Base-by-base conservation (phyloP, 2,113 vertebrate genomes). In the Dipodomys spectabilis region DNA sequence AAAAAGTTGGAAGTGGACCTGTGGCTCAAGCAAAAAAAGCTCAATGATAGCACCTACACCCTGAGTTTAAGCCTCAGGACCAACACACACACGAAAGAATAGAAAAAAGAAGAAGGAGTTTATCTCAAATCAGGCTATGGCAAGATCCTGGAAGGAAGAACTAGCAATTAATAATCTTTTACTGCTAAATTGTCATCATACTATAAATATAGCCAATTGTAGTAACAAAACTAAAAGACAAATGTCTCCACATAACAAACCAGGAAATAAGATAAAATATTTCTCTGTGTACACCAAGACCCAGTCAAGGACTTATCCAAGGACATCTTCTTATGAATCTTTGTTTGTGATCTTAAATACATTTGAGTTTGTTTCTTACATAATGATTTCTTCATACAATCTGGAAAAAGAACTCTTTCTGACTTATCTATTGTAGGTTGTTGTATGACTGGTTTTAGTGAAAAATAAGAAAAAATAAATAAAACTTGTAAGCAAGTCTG, bases 401-500 rank as follows among this genome's bases (percentile, higher is more conserved):
- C 22, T 65, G 19, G 60, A n/a, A 85, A 69, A 88, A 60, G 20
- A 53, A 32, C 86, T 30, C 22, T 90, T 71, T 45, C 72, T 93
- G 73, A 78, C 28, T 60, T 87, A 39, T 16, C 35, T 64, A 57
- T n/a, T 12, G 1, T 69, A 80, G 65, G 67, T 68, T 72, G 79
- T 64, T 18, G 2, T 78, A 49, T 77, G 44, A n/a, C 19, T 69
- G 5, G 2, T 18, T 12, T 74, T 82, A 69, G 53, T 35, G 7
- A 88, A 93, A 92, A 92, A 28, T 32, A 45, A 73, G 22, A 86
- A 65, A 28, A 60, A 72, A 90, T 86, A 84, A 32, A 20, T 4
- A 75, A 81, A 57, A 57, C 53, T 16, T 57, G 9, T 69, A 22
- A 95, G n/a, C 25, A 18, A 62, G 25, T 93, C 22, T 83, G 2